Evolutionary conservation across 2,888 invertebrate genomes (phyloP), one percentile per base, ranked within the genome.

Genomic region (Tipula unca): DNA sequence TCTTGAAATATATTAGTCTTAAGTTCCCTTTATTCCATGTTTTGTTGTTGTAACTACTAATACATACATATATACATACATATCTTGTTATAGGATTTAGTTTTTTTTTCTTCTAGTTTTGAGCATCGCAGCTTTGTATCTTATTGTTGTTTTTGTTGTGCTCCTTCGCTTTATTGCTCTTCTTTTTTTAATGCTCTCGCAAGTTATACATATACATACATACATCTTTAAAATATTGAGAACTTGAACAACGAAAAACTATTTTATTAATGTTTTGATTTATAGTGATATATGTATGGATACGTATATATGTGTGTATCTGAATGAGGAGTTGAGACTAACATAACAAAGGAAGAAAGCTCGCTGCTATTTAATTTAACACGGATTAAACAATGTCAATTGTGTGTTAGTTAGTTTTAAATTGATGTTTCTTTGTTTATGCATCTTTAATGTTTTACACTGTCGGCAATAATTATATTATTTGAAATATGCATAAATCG

Each of bases 261-360:
- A 69, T 69, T 69, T 69, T 69, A 69, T 69, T 69, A 69, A 69
- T 69, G 69, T 69, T 69, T 69, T 69, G 69, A 69, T 69, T 69
- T 69, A 69, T n/a, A n/a, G n/a, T n/a, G n/a, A n/a, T 32, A 6
- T 32, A 32, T 32, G 6, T 1, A 32, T 69, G 25, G 69, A 25
- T 69, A 69, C n/a, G n/a, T n/a, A n/a, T 32, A 6, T 32, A 32
- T 32, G 6, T 1, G 6, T 69, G 25, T 25, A 25, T 69, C 20
- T 69, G 25, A 69, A 69, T 69, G 69, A 69, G 69, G 25, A 69
- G 25, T 69, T 69, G 69, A n/a, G 69, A 69, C 69, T 32, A 69
- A 69, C 25, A 69, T 69, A 69, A 69, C 69, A 69, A 69, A 20
- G 25, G 10, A 10, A 69, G n/a, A 69, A 69, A 25, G 69, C 69